Evolutionary conservation across 2,888 invertebrate genomes (phyloP), one percentile per base, ranked within the genome.

Genomic region (Autographa gamma): DNA sequence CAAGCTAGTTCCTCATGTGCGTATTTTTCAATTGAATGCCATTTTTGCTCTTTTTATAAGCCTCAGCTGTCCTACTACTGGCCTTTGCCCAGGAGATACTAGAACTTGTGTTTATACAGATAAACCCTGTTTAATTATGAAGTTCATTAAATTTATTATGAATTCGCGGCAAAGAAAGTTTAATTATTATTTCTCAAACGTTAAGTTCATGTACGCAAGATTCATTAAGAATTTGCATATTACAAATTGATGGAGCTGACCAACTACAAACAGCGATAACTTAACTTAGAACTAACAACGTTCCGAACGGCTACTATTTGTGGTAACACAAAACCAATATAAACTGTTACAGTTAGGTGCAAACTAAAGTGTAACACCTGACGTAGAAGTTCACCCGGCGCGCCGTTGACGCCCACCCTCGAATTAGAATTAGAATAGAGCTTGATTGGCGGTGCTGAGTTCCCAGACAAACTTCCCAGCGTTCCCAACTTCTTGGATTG

Each of bases 391-490:
- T 82, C 70, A 67, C 59, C 81, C 66, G 38, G 60, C 81, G 74
- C 65, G 34, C 62, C 81, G 74, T 75, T 79, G 76, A 73, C 63
- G 77, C 66, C 70, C 70, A 68, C 80, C 76, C 71, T 74, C 70
- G 81, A 76, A 86, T 86, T 84, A 87, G 87, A 87, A 86, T 87
- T 76, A 87, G 83, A 87, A 87, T 87, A 71, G 85, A 72, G 76
- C 82, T 76, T 86, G 87, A 86, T 87, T 87, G 86, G 84, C 77
- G 83, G 78, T 69, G 74, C 76, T 69, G 77, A 83, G 78, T 75
- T 80, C 70, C 60, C 60, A 66, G 73, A 62, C 76, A 74, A 85
- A 84, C 81, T 84, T 85, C 58, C 56, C n/a, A 60, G 63, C 71
- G 66, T 66, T 73, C 60, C 64, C 48, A 83, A 81, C 63, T 84